A percentile compares a stretch with the other conserved stretches of the same genome.
phyloP scores from a whole-genome alignment of 1,140 invertebrate species.

The Trichonephila inaurata region DNA sequence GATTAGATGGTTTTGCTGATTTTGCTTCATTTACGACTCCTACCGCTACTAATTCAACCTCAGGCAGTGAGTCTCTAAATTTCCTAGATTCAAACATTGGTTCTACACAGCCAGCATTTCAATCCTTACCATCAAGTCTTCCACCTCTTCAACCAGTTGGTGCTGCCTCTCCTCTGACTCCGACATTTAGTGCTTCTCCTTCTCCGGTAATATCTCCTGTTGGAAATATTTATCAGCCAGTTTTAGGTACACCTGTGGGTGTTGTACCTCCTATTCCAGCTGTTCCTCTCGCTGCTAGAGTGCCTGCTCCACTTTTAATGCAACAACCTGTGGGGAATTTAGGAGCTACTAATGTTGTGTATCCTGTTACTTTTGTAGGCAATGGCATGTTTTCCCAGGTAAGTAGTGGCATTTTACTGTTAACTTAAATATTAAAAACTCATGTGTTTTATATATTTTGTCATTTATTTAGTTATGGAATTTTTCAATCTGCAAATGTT shows the following conservation, averaged over 20 bases:
- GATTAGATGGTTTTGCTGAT: slow-evolving; percentile 72
- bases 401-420: neutral
- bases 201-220: slow-evolving; percentile 61
- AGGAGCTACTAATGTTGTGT: slow-evolving; percentile 43
- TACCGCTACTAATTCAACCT: slow-evolving; percentile 42
- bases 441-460: too few relatives aligned
- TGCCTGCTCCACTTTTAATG: slow-evolving; percentile 48
- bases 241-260: slow-evolving; percentile 50
- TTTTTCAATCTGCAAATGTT: too few relatives aligned
- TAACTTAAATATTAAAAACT: too few relatives aligned
- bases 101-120: neutral
- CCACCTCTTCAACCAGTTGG: slow-evolving; percentile 56
- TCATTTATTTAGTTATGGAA: too few relatives aligned
- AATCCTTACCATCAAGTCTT: slow-evolving; percentile 61
- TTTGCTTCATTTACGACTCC: slow-evolving; percentile 63
- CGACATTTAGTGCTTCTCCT: slow-evolving; percentile 67
- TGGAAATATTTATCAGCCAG: slow-evolving; percentile 57
- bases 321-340: slow-evolving; percentile 32
- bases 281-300: neutral
- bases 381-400: slow-evolving; percentile 50
- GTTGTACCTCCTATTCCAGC: slow-evolving; percentile 31
- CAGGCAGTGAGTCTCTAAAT: slow-evolving; percentile 55
- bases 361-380: slow-evolving; percentile 56
- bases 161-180: slow-evolving; percentile 49
- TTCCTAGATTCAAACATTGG: slow-evolving; percentile 38